These are phyloP conservation scores for Hozukius guyotensis DNA, from an alignment of 2,797 vertebrate genomes.

Conservation along the genomic window DNA sequence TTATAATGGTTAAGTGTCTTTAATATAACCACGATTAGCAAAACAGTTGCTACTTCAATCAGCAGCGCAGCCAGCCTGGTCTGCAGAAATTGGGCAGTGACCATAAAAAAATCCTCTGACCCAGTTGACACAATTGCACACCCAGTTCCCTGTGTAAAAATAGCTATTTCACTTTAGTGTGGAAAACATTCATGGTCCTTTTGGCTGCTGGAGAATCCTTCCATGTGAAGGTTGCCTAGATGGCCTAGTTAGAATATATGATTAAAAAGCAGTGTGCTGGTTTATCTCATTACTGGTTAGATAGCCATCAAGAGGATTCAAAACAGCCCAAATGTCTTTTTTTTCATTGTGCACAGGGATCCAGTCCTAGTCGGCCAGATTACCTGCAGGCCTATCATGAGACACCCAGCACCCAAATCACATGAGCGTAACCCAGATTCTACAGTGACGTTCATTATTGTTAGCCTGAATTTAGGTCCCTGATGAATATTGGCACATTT, in stretches of 20 bases:
- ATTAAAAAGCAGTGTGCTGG: not conserved
- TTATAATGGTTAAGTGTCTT: not conserved
- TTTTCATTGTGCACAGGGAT: not conserved
- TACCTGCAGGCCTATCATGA: conserved; percentile 54
- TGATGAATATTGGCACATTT: conserved; percentile 16
- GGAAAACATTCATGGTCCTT: conserved; percentile 29
- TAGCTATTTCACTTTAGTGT: conserved; percentile 25
- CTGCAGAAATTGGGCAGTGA: conserved; percentile 46
- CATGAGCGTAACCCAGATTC: conserved; percentile 47
- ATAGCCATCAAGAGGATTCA: not conserved
- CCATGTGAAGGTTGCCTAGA: conserved; percentile 3
- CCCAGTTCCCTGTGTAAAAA: conserved; percentile 52
- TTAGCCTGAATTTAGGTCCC: conserved; percentile 29
- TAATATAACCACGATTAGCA: conserved; percentile 12
- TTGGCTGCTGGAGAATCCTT: conserved; percentile 9
- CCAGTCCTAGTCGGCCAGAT: conserved; percentile 1
- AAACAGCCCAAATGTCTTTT: not conserved
- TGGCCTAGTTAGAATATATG: not conserved
- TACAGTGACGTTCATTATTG: conserved; percentile 12
- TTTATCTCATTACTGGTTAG: conserved; percentile 2
- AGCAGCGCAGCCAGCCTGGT: conserved; percentile 10
- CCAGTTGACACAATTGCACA: conserved; percentile 52
- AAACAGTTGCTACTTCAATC: conserved; percentile 21
- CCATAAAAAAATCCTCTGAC: conserved; percentile 57
- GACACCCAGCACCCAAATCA: conserved; percentile 17